Evolutionary conservation across 2,888 invertebrate genomes (phyloP).

Genomic region (Thereva nobilitata): DNA sequence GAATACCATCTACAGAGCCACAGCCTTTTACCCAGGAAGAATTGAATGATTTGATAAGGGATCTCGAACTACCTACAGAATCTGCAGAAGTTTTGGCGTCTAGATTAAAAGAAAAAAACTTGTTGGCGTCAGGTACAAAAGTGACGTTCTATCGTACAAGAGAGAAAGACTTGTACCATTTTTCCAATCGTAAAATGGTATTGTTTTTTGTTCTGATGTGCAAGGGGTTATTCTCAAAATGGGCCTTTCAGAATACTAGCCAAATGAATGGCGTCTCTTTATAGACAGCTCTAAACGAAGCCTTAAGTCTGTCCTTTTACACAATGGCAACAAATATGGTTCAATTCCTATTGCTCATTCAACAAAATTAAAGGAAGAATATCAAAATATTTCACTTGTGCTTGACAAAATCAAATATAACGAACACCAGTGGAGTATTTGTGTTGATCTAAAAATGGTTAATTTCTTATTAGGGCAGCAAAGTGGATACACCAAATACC

Average conservation of each 20-base stretch:
- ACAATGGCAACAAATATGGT: slow-evolving; percentile 37
- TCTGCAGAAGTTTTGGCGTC: slow-evolving; percentile 36
- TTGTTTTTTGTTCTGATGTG: slow-evolving; percentile 23
- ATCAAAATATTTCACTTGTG: slow-evolving; percentile 31
- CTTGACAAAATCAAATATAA: slow-evolving; percentile 22
- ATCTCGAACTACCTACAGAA: slow-evolving; percentile 32
- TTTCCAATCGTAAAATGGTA: slow-evolving; percentile 26
- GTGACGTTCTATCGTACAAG: slow-evolving; percentile 31
- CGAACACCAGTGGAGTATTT: slow-evolving; percentile 25
- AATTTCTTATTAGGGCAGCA: slow-evolving; percentile 17
- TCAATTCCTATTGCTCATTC: slow-evolving; percentile 36
- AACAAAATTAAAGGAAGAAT: slow-evolving; percentile 33
- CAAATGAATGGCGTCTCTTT: slow-evolving; percentile 38
- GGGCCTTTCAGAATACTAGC: slow-evolving; percentile 29
- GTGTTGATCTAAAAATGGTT: slow-evolving; percentile 27
- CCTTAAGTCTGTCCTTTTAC: slow-evolving; percentile 38
- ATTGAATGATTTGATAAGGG: slow-evolving; percentile 35
- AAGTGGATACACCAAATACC: slow-evolving; percentile 26
- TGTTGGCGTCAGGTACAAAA: slow-evolving; percentile 18
- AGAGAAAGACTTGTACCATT: slow-evolving; percentile 24
- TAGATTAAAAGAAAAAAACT: slow-evolving; percentile 35
- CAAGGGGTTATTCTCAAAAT: slow-evolving; percentile 20
- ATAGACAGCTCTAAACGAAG: slow-evolving; percentile 38
- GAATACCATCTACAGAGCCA: slow-evolving; percentile 25
- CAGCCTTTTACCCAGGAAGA: slow-evolving; percentile 31